Conservation (phyloP, 2,797 vertebrate genomes). For the Rhadinocentrus ornatus region DNA sequence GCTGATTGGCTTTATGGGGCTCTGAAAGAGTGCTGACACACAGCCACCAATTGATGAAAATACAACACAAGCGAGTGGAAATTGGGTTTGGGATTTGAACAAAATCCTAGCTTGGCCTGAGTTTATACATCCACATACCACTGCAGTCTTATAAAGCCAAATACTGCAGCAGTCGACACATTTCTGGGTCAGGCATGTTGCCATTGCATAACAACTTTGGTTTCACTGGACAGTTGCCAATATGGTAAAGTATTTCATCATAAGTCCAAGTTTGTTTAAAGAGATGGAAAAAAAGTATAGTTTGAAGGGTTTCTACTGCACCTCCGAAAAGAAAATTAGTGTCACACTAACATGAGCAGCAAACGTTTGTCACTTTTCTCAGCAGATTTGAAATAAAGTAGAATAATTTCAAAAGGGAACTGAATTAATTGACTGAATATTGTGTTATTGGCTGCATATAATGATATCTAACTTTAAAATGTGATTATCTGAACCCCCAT, state of each 20-base stretch:
- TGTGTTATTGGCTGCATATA: not conserved
- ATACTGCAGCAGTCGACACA: conserved; percentile 28
- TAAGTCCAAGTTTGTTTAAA: conserved; percentile 20
- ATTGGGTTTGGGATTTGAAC: conserved; percentile 42
- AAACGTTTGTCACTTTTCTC: not conserved
- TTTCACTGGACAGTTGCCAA: conserved; percentile 50
- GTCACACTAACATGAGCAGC: not conserved
- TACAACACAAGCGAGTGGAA: conserved; percentile 43
- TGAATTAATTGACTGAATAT: not conserved
- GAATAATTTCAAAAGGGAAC: not conserved
- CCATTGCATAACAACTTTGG: conserved; percentile 58
- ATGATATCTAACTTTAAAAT: not conserved
- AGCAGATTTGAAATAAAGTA: not conserved
- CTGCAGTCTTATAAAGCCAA: conserved; percentile 45
- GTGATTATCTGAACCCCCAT: not conserved
- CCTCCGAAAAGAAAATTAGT: too few relatives aligned
- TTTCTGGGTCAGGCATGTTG: conserved; percentile 55
- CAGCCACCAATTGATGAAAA: conserved; percentile 36
- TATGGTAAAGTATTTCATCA: conserved; percentile 56
- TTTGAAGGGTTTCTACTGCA: not conserved
- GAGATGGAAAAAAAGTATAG: conserved; percentile 2
- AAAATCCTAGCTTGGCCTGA: conserved; percentile 34
- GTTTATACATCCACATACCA: conserved; percentile 48
- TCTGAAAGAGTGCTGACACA: conserved; percentile 34
- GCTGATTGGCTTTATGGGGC: conserved; percentile 39